Percentiles rank a stretch among this genome's conserved stretches.
Evolutionary conservation across 2,113 vertebrate species (phyloP).

Genomic region (Montifringilla adamsi): DNA sequence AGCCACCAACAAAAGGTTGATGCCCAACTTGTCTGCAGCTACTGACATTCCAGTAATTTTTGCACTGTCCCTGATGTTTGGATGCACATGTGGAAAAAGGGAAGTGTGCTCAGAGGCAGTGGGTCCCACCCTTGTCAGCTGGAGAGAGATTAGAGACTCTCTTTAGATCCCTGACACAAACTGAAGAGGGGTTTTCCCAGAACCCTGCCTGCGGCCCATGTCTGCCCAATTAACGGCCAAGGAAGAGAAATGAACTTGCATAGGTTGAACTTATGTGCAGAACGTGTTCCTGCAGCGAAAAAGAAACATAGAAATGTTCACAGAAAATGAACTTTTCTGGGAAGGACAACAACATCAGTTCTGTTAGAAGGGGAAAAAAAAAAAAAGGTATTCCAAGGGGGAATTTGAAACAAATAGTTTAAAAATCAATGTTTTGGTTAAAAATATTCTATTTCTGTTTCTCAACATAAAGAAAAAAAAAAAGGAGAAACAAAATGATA

Average conservation of each 20-base stretch:
- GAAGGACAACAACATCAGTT: not conserved
- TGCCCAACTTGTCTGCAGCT: not conserved
- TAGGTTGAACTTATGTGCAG: not conserved
- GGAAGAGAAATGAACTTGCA: not conserved
- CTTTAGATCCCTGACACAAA: not conserved
- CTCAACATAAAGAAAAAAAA: not conserved
- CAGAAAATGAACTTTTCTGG: not conserved
- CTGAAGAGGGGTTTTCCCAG: not conserved
- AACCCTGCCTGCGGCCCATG: not conserved
- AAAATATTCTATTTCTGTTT: slow-evolving; percentile 27
- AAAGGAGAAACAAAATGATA: not conserved
- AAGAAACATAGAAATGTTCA: not conserved
- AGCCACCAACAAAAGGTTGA: not conserved
- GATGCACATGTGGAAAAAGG: not conserved
- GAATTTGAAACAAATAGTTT: not conserved
- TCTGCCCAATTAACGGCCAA: not conserved
- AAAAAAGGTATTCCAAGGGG: not conserved
- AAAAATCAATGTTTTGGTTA: not conserved
- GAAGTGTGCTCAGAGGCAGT: not conserved
- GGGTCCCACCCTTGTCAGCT: not conserved
- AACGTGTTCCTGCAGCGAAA: not conserved
- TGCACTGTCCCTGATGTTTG: not conserved
- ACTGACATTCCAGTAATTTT: slow-evolving; percentile 9
- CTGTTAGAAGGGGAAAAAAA: not conserved
- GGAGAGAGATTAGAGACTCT: not conserved